Evolutionary conservation across 2,113 vertebrate species (phyloP), one percentile per base, ranked within the genome.

Genomic region (Benitochromis conjunctus): DNA sequence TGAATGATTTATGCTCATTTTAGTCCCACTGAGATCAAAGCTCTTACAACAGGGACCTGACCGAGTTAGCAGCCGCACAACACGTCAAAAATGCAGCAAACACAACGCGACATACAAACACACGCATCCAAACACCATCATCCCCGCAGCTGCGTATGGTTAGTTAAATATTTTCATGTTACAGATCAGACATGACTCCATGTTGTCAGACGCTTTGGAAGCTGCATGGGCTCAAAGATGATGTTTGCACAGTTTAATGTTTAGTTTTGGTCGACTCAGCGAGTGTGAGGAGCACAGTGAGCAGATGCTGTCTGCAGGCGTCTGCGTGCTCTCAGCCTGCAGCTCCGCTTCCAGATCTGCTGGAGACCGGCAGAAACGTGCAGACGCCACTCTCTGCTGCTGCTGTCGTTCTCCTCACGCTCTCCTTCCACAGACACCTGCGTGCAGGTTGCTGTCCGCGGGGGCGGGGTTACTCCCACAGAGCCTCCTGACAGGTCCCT

Each of bases 401-500:
- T 9, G 64, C 11, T 43, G 3, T 43, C 21, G 3, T 31, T 31
- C 43, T 76, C 69, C 43, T 48, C 41, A 2, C 21, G 16, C 66
- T 11, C 66, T 7, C 24, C 9, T 74, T 74, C 24, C 43, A 3
- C 41, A 48, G 48, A 74, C 43, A 31, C 24, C 24, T 51, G 69
- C 0, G 16, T 31, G 69, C 43, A 48, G 66, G 66, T 26, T 69
- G 64, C 26, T 3, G 3, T 46, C 21, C 1, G 1, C 24, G 66
- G 66, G 24, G 46, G 69, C 16, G 46, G 69, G 24, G 43, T 5
- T 8, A 51, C 69, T 81, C 76, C 83, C 38, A 0, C 58, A n/a
- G 81, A 51, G 86, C 29, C 77, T 34, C 66, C 7, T 5, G 81
- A 54, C 26, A 1, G 29, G 48, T 90, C 90, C 84, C 90, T 80